Evolutionary conservation across 1,140 invertebrate species (phyloP).

Genomic region (Harpegnathos saltator): DNA sequence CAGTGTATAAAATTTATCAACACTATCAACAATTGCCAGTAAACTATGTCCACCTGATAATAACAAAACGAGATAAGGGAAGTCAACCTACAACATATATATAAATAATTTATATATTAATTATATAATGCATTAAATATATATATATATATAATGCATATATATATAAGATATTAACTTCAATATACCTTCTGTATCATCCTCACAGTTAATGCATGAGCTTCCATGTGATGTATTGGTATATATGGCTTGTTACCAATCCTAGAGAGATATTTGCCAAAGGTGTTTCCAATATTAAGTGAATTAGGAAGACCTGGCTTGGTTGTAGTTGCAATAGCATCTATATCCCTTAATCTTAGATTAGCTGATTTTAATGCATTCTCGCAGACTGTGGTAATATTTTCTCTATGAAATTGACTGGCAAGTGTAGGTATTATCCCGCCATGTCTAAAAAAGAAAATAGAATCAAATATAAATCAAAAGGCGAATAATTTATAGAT

Average conservation of each 20-base stretch:
- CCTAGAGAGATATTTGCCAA: constrained; percentile 92
- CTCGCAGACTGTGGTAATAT: constrained; percentile 92
- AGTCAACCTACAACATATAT: constrained; percentile 84
- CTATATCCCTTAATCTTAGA: constrained; percentile 90
- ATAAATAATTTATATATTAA: background rate
- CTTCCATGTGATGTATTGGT: constrained; percentile 99
- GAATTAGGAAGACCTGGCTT: constrained; percentile 95
- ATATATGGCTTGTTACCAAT: constrained; percentile 93
- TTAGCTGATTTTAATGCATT: constrained; percentile 89
- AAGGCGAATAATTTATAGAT: constrained; percentile 1
- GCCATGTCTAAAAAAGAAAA: constrained; percentile 89
- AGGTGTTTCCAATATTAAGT: constrained; percentile 92
- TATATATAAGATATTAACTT: background rate
- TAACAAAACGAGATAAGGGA: constrained; percentile 96
- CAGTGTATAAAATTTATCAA: constrained; percentile 92
- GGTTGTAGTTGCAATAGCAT: constrained; percentile 96
- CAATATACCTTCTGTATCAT: constrained; percentile 88
- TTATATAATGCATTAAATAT: background rate
- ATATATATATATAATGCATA: background rate
- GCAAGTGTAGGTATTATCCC: constrained; percentile 96
- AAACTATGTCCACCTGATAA: constrained; percentile 97
- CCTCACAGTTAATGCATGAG: constrained; percentile 96
- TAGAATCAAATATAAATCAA: constrained; percentile 25
- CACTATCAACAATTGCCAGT: constrained; percentile 91
- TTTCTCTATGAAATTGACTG: constrained; percentile 91